Conservation (phyloP, 2,113 vertebrate genomes). For the Danionella cerebrum region DNA sequence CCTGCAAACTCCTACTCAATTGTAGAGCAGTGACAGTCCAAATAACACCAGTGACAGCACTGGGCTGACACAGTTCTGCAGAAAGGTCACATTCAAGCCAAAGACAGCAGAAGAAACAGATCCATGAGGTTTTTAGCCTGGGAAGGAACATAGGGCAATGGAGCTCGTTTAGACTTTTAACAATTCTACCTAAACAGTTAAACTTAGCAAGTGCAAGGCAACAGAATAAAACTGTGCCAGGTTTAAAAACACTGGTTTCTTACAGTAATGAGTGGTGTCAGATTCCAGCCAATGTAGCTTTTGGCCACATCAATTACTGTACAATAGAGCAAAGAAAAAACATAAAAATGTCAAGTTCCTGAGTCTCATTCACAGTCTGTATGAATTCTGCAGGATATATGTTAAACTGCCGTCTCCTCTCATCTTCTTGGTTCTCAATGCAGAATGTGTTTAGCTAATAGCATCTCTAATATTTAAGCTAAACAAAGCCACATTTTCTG, state of each 20-base stretch:
- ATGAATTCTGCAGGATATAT: too few relatives aligned
- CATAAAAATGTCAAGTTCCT: too few relatives aligned
- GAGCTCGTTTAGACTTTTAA: neutral
- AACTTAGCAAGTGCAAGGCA: neutral
- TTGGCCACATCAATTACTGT: too few relatives aligned
- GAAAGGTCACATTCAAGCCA: conserved; percentile 52
- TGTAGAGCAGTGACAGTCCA: conserved; percentile 46
- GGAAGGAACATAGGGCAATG: neutral
- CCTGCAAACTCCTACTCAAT: conserved; percentile 50
- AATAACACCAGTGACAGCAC: conserved; percentile 26
- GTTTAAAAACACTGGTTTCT: neutral
- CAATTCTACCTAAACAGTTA: neutral
- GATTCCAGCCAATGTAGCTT: neutral
- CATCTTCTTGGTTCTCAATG: too few relatives aligned
- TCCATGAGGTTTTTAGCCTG: neutral
- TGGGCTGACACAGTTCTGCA: conserved; percentile 45
- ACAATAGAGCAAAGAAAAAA: neutral
- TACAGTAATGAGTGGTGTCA: neutral
- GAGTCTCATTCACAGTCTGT: too few relatives aligned
- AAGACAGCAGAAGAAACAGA: conserved; percentile 42
- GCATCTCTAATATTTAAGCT: too few relatives aligned
- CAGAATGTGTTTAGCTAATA: too few relatives aligned
- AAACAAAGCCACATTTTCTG: too few relatives aligned
- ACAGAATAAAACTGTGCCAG: neutral
- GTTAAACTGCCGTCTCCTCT: too few relatives aligned